Conservation (phyloP, 2,888 invertebrate genomes). For the Perithous albicinctus region DNA sequence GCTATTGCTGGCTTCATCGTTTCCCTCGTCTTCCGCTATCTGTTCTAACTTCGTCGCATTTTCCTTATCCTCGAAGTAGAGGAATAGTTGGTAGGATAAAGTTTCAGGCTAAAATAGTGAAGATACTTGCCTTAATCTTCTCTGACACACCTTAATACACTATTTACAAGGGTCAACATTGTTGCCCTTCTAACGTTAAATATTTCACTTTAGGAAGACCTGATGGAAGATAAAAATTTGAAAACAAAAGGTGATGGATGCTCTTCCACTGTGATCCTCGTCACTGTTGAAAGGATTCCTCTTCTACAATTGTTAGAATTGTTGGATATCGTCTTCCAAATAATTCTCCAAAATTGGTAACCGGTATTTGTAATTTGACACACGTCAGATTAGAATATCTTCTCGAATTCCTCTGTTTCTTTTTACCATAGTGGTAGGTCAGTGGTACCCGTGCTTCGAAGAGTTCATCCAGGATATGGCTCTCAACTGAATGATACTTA, state of each 20-base stretch:
- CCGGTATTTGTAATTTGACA: not conserved
- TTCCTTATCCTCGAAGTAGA: conserved; percentile 22
- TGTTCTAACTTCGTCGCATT: conserved; percentile 56
- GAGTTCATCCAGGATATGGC: conserved; percentile 2
- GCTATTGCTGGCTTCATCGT: conserved; percentile 13
- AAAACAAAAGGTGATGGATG: not conserved
- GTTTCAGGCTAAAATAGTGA: conserved; percentile 23
- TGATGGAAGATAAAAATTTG: not conserved
- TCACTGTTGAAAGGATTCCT: not conserved
- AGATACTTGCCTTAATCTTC: conserved; percentile 21
- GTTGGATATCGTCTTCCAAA: too few species aligned
- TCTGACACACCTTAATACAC: conserved; percentile 10
- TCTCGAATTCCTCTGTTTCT: not conserved
- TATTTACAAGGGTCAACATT: conserved; percentile 2
- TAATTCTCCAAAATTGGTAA: too few species aligned
- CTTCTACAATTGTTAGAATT: too few species aligned
- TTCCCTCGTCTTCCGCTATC: conserved; percentile 30
- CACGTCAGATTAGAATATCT: not conserved
- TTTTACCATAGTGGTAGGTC: not conserved
- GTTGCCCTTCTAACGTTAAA: not conserved
- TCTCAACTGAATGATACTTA: conserved; percentile 34
- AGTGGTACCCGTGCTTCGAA: conserved; percentile 1
- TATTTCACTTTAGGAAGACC: not conserved
- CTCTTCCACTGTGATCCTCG: not conserved
- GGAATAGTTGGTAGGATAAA: conserved; percentile 30